Evolutionary conservation across 1,140 invertebrate species (phyloP).

Genomic region (Sogatella furcifera): DNA sequence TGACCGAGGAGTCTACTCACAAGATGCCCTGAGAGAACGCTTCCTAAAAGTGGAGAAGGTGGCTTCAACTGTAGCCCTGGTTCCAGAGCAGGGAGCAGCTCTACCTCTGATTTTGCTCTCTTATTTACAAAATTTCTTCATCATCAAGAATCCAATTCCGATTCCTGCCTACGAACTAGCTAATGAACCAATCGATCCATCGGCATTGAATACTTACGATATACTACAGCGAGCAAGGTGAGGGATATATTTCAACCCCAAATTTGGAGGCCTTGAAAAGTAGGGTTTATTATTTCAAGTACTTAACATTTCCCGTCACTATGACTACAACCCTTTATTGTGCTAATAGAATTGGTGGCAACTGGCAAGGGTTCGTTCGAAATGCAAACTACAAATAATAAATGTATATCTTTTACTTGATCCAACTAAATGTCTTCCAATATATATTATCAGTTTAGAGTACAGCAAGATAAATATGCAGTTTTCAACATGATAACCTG

Average conservation of each 20-base stretch:
- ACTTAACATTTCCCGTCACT: no score
- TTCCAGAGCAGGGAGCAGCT: conserved; percentile 47
- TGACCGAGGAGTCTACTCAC: conserved; percentile 72
- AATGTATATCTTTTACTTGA: no score
- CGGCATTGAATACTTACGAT: conserved; percentile 68
- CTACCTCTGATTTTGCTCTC: conserved; percentile 76
- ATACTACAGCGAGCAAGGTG: conserved; percentile 77
- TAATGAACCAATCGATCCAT: conserved; percentile 55
- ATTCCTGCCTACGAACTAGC: conserved; percentile 56
- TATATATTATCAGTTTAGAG: no score
- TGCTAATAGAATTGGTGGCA: no score
- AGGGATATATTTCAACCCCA: conserved; percentile 11
- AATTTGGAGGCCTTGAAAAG: no score
- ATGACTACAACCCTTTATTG: no score
- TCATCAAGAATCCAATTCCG: conserved; percentile 49
- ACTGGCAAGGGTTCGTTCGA: no score
- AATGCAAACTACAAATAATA: no score
- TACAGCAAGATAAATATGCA: no score
- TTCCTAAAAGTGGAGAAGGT: conserved; percentile 57
- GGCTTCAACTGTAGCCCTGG: conserved; percentile 19
- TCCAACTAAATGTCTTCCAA: no score
- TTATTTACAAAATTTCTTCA: conserved; percentile 66
- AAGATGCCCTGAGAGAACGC: conserved; percentile 69
- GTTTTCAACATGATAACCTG: no score
- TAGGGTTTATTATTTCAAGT: no score